These are phyloP conservation scores for Lonchura striata DNA, from an alignment of 2,113 vertebrate species.

Conservation along the genomic window DNA sequence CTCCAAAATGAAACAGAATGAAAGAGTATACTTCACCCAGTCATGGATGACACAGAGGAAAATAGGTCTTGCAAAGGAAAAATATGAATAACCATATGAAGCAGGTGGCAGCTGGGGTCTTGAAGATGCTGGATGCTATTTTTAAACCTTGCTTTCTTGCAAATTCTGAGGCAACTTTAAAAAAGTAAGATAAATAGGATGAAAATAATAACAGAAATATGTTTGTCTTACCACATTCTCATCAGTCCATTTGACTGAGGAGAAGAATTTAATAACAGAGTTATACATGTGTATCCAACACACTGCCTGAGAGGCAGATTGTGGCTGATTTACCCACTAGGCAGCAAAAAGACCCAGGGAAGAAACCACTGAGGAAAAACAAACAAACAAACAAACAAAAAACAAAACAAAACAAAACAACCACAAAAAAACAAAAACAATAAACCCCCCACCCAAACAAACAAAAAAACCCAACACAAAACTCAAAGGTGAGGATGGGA, in stretches of 20 bases:
- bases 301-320: too few relatives aligned
- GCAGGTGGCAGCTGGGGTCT: not conserved
- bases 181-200: not conserved
- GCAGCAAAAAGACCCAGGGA: not conserved
- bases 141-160: not conserved
- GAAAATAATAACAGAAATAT: not conserved
- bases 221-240: not conserved
- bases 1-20: not conserved
- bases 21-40: not conserved
- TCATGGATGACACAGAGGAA: not conserved
- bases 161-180: not conserved
- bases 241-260: not conserved
- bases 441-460: too few relatives aligned
- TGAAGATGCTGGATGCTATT: not conserved
- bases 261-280: not conserved
- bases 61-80: not conserved
- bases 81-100: not conserved
- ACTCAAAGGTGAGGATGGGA: not conserved
- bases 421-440: not conserved
- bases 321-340: not conserved
- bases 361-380: not conserved
- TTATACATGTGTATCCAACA: not conserved
- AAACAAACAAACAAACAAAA: too few relatives aligned
- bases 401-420: not conserved
- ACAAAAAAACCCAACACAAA: not conserved